These are phyloP conservation scores for Psittacara wagleri DNA, from an alignment of 2,113 vertebrate genomes.

Conservation along the genomic window DNA sequence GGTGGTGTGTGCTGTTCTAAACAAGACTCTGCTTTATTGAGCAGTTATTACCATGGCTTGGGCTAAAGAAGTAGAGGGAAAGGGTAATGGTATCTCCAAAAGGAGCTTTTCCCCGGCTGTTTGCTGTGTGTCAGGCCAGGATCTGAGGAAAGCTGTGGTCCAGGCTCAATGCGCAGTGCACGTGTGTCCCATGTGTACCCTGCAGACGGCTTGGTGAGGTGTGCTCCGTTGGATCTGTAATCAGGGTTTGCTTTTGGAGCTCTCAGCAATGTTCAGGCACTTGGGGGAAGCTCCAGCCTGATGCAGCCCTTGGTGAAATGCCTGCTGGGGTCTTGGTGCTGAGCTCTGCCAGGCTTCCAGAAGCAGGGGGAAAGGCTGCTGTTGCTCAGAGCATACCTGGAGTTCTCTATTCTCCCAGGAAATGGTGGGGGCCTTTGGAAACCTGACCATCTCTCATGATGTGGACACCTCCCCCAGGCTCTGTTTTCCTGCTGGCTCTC, in stretches of 20 bases:
- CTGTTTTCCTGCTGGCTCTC: background rate
- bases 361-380: background rate
- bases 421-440: background rate
- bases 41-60: rapidly evolving
- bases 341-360: background rate
- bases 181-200: rapidly evolving
- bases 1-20: background rate
- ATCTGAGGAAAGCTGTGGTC: background rate
- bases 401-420: background rate
- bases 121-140: background rate
- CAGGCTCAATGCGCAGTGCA: background rate
- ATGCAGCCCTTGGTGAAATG: background rate
- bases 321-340: background rate
- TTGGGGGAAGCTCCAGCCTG: background rate
- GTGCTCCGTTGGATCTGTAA: background rate
- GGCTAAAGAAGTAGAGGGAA: background rate
- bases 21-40: background rate
- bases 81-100: background rate
- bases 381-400: background rate
- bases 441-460: background rate
- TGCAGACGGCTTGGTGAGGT: background rate
- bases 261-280: background rate
- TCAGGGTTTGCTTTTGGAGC: background rate
- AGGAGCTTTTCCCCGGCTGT: background rate
- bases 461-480: background rate